phyloP scores from a whole-genome alignment of 2,888 invertebrate genomes.

The Adelphocoris suturalis region DNA sequence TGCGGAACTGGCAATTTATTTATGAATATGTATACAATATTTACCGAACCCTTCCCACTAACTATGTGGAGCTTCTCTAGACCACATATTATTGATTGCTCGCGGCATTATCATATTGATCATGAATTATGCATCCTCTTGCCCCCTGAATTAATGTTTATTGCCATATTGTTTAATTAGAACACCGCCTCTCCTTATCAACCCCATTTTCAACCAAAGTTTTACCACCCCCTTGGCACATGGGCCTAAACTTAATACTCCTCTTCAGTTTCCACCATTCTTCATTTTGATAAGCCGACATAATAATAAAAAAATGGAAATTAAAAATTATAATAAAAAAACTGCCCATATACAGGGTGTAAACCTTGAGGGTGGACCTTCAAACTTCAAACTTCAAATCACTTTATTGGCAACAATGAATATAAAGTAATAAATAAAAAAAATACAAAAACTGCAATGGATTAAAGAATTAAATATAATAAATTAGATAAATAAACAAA shows the following conservation, averaged over 20 bases:
- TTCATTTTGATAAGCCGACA: not conserved
- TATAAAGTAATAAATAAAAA: too few species aligned
- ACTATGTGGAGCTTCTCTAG: constrained; percentile 53
- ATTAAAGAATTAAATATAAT: too few species aligned
- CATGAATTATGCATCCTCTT: constrained; percentile 73
- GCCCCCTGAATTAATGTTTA: constrained; percentile 73
- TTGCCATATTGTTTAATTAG: constrained; percentile 74
- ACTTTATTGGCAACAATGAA: too few species aligned
- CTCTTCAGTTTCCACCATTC: not conserved
- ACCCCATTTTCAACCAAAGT: constrained; percentile 20
- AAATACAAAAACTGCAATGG: too few species aligned
- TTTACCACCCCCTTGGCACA: not conserved
- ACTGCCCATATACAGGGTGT: too few species aligned
- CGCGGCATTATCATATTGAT: constrained; percentile 73
- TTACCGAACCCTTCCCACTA: constrained; percentile 63
- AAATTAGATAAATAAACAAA: too few species aligned
- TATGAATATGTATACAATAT: constrained; percentile 73
- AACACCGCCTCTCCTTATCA: constrained; percentile 26
- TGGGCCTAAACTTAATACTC: not conserved
- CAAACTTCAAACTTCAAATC: too few species aligned
- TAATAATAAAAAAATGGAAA: too few species aligned
- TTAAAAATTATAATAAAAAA: too few species aligned
- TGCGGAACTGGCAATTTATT: constrained; percentile 57
- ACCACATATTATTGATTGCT: constrained; percentile 73
- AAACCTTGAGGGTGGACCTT: too few species aligned